A percentile compares a stretch with the other conserved stretches of the same genome.
These are phyloP conservation scores for Paraescarpia echinospica DNA, from an alignment of 1,140 invertebrate genomes.

Conservation along the genomic window DNA sequence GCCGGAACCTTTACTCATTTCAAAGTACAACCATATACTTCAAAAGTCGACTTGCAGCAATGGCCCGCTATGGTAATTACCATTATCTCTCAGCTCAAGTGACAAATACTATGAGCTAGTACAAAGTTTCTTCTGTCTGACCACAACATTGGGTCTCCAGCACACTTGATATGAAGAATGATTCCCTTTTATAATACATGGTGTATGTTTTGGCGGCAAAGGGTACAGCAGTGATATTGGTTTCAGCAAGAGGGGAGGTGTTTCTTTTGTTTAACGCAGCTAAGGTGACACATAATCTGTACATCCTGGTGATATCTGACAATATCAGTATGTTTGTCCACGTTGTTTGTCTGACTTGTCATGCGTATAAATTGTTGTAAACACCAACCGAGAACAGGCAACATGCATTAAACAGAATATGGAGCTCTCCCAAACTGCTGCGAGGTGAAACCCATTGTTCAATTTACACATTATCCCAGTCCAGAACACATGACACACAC, in stretches of 20 bases:
- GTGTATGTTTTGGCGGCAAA: background rate
- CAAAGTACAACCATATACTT: slow-evolving; percentile 6
- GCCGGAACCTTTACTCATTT: background rate
- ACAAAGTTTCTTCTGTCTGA: background rate
- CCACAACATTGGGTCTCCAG: background rate
- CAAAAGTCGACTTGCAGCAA: background rate
- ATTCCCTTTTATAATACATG: background rate
- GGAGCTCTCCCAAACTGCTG: background rate
- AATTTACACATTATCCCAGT: background rate
- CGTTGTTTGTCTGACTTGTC: background rate
- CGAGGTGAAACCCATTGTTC: background rate
- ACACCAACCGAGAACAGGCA: background rate
- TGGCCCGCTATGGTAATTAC: background rate
- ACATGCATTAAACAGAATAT: background rate
- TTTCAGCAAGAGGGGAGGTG: background rate
- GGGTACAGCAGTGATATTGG: background rate
- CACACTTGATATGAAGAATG: background rate
- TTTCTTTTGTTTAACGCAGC: background rate
- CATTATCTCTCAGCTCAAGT: slow-evolving; percentile 5
- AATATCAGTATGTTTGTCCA: background rate
- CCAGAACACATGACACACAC: background rate
- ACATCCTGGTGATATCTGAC: background rate
- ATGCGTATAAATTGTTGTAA: background rate
- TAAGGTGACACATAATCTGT: background rate
- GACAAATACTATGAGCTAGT: background rate